These are phyloP conservation scores for Glaucomys volans DNA, from an alignment of 2,113 vertebrate genomes.

Conservation along the genomic window DNA sequence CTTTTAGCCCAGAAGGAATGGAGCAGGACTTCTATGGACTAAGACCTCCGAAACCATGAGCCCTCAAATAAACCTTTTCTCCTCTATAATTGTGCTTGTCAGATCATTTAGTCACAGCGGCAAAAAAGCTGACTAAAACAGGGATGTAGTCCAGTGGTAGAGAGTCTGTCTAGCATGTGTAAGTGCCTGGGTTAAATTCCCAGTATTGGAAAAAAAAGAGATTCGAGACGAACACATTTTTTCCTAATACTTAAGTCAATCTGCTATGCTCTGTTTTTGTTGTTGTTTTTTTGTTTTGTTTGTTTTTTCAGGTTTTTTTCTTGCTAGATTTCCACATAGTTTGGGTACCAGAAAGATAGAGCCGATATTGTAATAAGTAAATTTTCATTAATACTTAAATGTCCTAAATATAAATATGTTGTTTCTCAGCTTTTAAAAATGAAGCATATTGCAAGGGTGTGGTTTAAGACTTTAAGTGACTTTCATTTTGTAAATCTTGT, in stretches of 20 bases:
- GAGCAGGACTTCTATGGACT: too few species aligned
- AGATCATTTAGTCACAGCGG: too few species aligned
- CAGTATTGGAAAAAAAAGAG: too few species aligned
- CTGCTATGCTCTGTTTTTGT: neutral
- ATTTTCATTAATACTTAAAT: neutral
- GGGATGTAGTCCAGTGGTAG: neutral
- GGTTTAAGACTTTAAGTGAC: constrained; percentile 37
- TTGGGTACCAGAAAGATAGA: neutral
- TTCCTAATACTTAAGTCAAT: neutral
- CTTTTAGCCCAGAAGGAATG: too few species aligned
- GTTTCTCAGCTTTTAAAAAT: constrained; percentile 63
- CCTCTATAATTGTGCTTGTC: too few species aligned
- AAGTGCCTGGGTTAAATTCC: neutral
- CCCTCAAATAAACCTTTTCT: too few species aligned
- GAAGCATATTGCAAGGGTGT: constrained; percentile 16
- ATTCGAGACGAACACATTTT: too few species aligned
- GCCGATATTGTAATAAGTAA: neutral
- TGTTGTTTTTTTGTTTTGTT: neutral
- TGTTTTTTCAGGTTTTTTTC: too few species aligned
- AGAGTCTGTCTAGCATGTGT: neutral
- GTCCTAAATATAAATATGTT: constrained; percentile 26
- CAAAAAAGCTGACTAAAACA: too few species aligned
- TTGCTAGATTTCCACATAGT: neutral
- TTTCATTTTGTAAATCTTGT: neutral
- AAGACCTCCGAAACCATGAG: too few species aligned